These are phyloP conservation scores for Prietella phreatophila DNA, from an alignment of 2,113 vertebrate species.

Conservation along the genomic window DNA sequence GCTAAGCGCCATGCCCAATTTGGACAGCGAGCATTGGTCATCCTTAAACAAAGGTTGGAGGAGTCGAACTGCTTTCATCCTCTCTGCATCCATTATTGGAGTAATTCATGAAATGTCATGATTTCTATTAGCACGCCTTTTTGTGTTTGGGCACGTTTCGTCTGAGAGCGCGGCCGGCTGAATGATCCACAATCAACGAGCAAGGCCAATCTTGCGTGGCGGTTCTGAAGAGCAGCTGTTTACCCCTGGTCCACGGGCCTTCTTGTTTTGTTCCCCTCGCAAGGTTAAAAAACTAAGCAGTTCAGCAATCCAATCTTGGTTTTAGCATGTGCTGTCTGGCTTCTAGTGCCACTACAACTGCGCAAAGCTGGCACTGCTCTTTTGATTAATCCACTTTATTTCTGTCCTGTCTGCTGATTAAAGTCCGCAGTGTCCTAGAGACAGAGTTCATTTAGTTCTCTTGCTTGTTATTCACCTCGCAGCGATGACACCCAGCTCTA, in stretches of 20 bases:
- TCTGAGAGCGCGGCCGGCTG: not conserved
- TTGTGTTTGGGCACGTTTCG: conserved; percentile 18
- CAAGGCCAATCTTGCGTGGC: conserved; percentile 13
- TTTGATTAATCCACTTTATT: conserved; percentile 47
- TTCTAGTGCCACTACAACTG: conserved; percentile 19
- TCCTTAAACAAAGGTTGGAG: conserved; percentile 13
- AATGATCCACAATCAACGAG: conserved; percentile 37
- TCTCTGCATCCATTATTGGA: conserved; percentile 47
- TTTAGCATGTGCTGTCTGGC: conserved; percentile 27
- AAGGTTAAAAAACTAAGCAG: conserved; percentile 46
- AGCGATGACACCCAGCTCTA: not conserved
- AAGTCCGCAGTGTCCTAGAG: conserved; percentile 4
- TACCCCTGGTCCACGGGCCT: conserved; percentile 19
- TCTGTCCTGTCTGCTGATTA: conserved; percentile 33
- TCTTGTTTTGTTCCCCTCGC: conserved; percentile 23
- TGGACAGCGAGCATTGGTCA: conserved; percentile 22
- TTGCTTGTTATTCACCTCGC: conserved; percentile 24
- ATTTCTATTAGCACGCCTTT: conserved; percentile 50
- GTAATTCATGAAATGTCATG: conserved; percentile 58
- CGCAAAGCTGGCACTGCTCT: conserved; percentile 16
- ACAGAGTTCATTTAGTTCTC: conserved; percentile 23
- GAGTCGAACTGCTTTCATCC: conserved; percentile 37
- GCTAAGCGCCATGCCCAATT: conserved; percentile 41
- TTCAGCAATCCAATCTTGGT: conserved; percentile 42
- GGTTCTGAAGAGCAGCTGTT: conserved; percentile 17